Conservation (phyloP, 2,888 invertebrate genomes). For the Euplagia quadripunctaria region DNA sequence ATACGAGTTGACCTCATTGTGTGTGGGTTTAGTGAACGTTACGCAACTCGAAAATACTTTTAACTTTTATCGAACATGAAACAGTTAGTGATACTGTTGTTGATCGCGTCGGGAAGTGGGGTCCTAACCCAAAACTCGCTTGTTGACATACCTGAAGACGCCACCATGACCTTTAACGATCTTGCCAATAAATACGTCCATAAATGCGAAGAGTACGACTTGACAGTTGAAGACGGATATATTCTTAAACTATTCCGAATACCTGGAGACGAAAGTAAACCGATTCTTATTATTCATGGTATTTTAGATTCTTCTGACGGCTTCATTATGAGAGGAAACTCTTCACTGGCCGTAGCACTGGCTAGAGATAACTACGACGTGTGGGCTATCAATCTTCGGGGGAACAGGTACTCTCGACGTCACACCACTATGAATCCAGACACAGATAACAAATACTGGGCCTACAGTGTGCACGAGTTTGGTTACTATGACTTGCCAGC, state of each 20-base stretch:
- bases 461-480: constrained; percentile 90
- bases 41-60: constrained; percentile 22
- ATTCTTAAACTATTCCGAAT: constrained; percentile 62
- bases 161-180: constrained; percentile 54
- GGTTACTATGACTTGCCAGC: constrained; percentile 90
- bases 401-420: constrained; percentile 86
- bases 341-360: constrained; percentile 62
- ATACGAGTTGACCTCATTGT: constrained; percentile 30
- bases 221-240: constrained; percentile 62
- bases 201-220: constrained; percentile 52
- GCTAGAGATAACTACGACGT: constrained; percentile 84
- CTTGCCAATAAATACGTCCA: constrained; percentile 61
- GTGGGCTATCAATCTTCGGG: constrained; percentile 81
- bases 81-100: constrained; percentile 11
- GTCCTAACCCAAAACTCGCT: constrained; percentile 17
- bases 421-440: constrained; percentile 78
- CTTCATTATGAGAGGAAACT: constrained; percentile 60
- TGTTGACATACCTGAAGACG: constrained; percentile 50
- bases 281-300: constrained; percentile 63
- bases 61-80: constrained; percentile 28
- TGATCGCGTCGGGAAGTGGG: constrained; percentile 8
- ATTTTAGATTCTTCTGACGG: constrained; percentile 60
- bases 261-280: constrained; percentile 48
- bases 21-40: constrained; percentile 14
- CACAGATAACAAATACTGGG: constrained; percentile 76